Conservation (phyloP, 2,113 vertebrate species). For the Emydura subglobosa region DNA sequence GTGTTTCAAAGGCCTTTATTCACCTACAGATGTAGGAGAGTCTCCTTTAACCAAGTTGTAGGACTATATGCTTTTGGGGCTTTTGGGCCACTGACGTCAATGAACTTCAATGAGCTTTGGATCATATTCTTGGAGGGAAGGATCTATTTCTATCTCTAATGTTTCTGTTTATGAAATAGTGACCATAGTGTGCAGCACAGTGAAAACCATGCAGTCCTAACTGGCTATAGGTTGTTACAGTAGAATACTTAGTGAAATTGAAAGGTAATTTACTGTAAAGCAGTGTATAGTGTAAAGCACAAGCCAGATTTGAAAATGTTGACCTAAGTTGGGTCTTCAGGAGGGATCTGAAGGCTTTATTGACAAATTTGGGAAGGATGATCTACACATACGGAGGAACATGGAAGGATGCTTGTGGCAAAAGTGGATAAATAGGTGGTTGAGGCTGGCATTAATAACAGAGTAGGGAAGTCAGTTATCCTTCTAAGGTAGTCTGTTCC, state of each 20-base stretch:
- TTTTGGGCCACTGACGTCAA: background rate
- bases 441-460: background rate
- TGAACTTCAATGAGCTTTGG: background rate
- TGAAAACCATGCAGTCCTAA: background rate
- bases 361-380: background rate
- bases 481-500: background rate
- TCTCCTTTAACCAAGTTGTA: background rate
- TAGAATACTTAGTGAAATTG: background rate
- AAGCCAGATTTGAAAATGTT: background rate
- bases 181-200: accelerated
- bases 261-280: background rate
- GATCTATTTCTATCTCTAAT: accelerated
- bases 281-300: background rate
- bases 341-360: background rate
- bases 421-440: background rate
- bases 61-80: background rate
- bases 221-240: background rate
- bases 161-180: background rate
- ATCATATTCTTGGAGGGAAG: background rate
- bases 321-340: background rate
- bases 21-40: accelerated
- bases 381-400: background rate
- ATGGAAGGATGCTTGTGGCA: background rate
- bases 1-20: background rate
- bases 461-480: background rate